Evolutionary conservation across 1,140 invertebrate genomes (phyloP).

Genomic region (Carposina sasakii): DNA sequence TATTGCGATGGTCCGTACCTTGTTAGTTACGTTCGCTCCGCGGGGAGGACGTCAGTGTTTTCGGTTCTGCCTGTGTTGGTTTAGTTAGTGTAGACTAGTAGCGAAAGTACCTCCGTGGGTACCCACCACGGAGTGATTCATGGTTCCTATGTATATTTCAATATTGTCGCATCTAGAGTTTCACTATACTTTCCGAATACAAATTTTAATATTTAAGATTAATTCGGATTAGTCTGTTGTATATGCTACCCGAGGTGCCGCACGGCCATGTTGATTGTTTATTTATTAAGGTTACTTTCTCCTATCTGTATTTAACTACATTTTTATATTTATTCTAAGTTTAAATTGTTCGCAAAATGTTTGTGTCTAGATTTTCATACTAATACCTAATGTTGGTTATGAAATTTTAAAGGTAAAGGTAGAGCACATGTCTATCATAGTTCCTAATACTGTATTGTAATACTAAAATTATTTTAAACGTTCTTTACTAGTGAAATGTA

Average conservation of each 20-base stretch:
- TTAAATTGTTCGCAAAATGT: constrained; percentile 47
- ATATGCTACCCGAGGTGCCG: constrained; percentile 57
- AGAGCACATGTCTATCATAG: constrained; percentile 68
- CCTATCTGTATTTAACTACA: constrained; percentile 41
- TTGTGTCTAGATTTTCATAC: constrained; percentile 42
- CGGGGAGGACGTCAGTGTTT: no score
- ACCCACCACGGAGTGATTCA: constrained; percentile 65
- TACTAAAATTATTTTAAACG: constrained; percentile 63
- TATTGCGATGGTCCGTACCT: not conserved
- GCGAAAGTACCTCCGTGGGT: constrained; percentile 66
- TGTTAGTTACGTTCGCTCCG: not conserved
- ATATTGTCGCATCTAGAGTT: constrained; percentile 72
- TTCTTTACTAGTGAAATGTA: constrained; percentile 70
- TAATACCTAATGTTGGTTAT: constrained; percentile 56
- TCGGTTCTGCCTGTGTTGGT: constrained; percentile 52
- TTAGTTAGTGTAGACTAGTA: constrained; percentile 61
- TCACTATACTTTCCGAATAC: constrained; percentile 72
- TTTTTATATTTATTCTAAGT: constrained; percentile 47
- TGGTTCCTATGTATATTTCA: constrained; percentile 73
- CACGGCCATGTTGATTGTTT: constrained; percentile 65
- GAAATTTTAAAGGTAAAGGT: constrained; percentile 59
- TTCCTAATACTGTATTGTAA: constrained; percentile 71
- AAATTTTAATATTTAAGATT: constrained; percentile 72
- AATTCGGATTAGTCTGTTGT: constrained; percentile 70
- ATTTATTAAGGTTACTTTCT: constrained; percentile 42